phyloP scores from a whole-genome alignment of 2,888 invertebrate genomes.

The Antheraea assamensis region DNA sequence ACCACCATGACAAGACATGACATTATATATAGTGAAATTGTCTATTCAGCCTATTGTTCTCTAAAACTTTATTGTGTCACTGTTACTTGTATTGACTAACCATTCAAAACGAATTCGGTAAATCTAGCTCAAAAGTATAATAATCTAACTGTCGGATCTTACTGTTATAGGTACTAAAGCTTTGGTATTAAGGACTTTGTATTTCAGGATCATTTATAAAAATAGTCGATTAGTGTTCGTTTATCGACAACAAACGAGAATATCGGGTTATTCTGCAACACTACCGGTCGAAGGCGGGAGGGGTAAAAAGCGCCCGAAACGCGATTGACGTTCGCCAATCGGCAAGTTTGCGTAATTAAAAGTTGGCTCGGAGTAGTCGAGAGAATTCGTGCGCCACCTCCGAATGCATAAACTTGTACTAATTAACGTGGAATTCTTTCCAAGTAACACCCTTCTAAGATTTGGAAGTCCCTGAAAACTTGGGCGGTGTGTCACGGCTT shows the following conservation, averaged over 20 bases:
- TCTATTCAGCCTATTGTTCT: too few species aligned
- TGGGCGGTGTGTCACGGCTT: conserved; percentile 72
- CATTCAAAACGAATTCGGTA: not conserved
- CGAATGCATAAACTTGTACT: conserved; percentile 79
- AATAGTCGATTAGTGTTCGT: not conserved
- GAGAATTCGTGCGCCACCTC: conserved; percentile 44
- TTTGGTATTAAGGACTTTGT: too few species aligned
- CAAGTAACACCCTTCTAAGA: conserved; percentile 63
- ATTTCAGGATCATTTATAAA: too few species aligned
- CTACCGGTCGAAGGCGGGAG: not conserved
- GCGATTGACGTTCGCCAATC: conserved; percentile 59
- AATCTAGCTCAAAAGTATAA: not conserved
- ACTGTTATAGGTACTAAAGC: too few species aligned
- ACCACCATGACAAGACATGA: too few species aligned
- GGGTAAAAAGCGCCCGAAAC: conserved; percentile 26
- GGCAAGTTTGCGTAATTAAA: conserved; percentile 68
- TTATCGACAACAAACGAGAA: not conserved
- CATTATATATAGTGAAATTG: too few species aligned
- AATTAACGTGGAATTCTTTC: conserved; percentile 79
- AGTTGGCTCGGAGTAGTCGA: conserved; percentile 58
- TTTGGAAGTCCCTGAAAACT: conserved; percentile 73
- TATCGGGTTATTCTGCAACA: not conserved
- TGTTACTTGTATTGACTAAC: not conserved
- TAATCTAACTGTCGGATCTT: not conserved
- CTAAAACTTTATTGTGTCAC: too few species aligned